Base-by-base conservation (phyloP, 2,888 invertebrate species). In the Schizaphis graminum region DNA sequence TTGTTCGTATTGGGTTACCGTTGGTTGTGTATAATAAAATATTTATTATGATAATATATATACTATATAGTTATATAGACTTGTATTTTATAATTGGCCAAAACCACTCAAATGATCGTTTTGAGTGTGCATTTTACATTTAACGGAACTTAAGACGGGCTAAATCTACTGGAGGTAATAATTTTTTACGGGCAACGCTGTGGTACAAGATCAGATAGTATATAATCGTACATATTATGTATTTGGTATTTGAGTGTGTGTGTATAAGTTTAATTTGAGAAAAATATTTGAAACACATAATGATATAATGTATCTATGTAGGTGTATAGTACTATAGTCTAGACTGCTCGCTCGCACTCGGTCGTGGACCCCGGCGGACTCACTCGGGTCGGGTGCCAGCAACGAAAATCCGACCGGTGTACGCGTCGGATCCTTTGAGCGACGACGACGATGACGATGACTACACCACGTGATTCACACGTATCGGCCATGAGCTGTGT, bases 361-460 rank as follows among this genome's bases (percentile, higher is more conserved):
- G 92, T 92, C 92, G 86, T 67, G 91, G 92, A 92, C 92, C 87
- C 61, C 67, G 88, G 88, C 89, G 56, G 77, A 24, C 67, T 28
- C 91, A 8, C 10, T 77, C n/a, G 53, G 35, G 57, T 85, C 91
- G 85, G 91, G 44, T 91, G 91, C 85, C 91, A 87, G 85, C 41
- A 47, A 67, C 84, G 41, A 85, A 44, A 85, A 85, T 44, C 77
- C 77, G 77, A 7, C 11, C 57, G 28, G 67, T 2, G 67, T 67
- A 85, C 85, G 26, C 44, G 86, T 47, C 86, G 44, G 84, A 53
- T 56, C 85, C 91, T 53, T 56, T 57, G 91, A 49, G 26, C 53
- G 53, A 7, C 67, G 41, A 21, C 67, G 67, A n/a, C 67, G 49
- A 41, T 41, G 35, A 67, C 91, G 44, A 10, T 57, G 28, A 53